Evolutionary conservation across 2,888 invertebrate species (phyloP), one percentile per base, ranked within the genome.

Genomic region (Drosophila meridiana): DNA sequence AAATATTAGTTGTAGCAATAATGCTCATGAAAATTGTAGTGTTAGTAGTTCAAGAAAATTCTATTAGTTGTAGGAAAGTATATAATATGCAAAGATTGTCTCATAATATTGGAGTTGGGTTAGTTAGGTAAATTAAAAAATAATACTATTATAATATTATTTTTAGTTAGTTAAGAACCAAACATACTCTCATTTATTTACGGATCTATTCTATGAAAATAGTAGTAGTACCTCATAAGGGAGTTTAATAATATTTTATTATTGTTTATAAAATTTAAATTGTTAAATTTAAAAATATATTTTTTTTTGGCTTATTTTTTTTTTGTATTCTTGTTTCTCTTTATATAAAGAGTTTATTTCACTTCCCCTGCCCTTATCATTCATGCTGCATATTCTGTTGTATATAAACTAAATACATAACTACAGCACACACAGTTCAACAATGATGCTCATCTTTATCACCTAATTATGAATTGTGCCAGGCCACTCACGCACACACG

Each of bases 381-480:
- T 20, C 48, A 32, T n/a, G 14, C 20, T 13, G 47, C 47, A 32
- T 4, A 40, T n/a, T 42, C 4, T 11, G 45, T 11, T 47, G 47
- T 30, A 47, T 4, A 28, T 50, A 42, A 28, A 20, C 57, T 34
- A 64, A 64, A 53, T 47, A 67, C 43, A 58, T 45, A 58, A 45
- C 20, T 11, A n/a, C 28, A 9, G 43, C 32, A 20, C 45, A 9
- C 14, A 28, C n/a, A 36, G 20, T 20, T 20, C 20, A 20, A 20
- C 20, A 20, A 20, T 20, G 34, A 56, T 40, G 43, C n/a, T 36
- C 63, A 64, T 75, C 63, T 76, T 78, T 76, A 75, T 77, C 85
- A 73, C 69, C 83, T 80, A 79, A 82, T 87, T 83, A 87, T 73
- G 69, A 63, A 74, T 84, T 82, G 87, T 78, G 52, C n/a, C 26